Evolutionary conservation across 1,140 invertebrate species (phyloP).

Genomic region (Aphis gossypii): DNA sequence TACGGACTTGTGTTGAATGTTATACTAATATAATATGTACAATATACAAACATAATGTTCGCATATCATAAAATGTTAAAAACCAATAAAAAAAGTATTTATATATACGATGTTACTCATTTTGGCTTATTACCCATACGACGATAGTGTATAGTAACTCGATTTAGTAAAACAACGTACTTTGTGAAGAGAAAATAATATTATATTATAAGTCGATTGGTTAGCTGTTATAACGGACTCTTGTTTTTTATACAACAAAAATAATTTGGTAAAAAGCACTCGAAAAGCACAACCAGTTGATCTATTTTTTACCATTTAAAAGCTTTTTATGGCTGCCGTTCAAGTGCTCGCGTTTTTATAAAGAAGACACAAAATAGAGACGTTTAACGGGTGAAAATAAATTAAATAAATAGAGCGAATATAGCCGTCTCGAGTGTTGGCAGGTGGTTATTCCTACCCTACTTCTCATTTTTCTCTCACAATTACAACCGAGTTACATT

Average conservation of each 20-base stretch:
- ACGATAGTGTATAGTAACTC: background rate
- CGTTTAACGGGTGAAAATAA: conserved; percentile 4
- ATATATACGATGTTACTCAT: background rate
- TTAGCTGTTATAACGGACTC: background rate
- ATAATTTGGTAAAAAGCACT: conserved; percentile 14
- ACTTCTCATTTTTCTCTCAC: background rate
- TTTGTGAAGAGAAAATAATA: background rate
- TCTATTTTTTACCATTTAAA: conserved; percentile 50
- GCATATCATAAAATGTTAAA: background rate
- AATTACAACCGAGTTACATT: background rate
- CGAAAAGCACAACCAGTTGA: conserved; percentile 27
- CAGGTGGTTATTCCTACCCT: conserved; percentile 28
- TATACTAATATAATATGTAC: background rate
- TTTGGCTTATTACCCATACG: background rate
- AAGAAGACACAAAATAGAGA: background rate
- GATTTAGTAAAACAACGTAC: conserved; percentile 7
- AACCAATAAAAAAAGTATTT: conserved; percentile 3
- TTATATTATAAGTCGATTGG: conserved; percentile 32
- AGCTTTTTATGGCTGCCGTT: conserved; percentile 22
- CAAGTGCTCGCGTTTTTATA: background rate
- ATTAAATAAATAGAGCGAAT: background rate
- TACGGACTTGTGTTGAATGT: background rate
- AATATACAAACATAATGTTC: background rate
- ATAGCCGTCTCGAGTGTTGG: background rate
- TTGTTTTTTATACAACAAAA: background rate